Base-by-base conservation (phyloP, 2,113 vertebrate genomes). In the Nycticebus coucang region DNA sequence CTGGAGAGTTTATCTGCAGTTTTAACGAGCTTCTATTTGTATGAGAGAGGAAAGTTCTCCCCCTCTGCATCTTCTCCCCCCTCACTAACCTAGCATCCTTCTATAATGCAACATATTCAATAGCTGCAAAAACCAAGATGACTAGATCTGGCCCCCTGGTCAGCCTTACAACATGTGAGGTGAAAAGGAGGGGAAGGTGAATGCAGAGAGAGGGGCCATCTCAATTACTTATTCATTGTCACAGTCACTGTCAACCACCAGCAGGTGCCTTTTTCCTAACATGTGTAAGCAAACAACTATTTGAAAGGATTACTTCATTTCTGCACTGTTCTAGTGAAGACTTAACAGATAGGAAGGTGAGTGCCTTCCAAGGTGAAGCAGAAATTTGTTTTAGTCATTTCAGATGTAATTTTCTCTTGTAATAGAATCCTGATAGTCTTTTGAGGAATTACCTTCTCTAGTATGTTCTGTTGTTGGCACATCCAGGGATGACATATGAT, bases 1-100 rank as follows among this genome's bases (percentile, higher is more conserved):
- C 62, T 64, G 55, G 60, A 89, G 88, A 82, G 15, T 45, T 19
- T 62, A 83, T 89, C 62, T 94, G 15, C 55, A 84, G 72, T 77
- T 93, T 95, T 93, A 80, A 78, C n/a, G 78, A 69, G 45, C 6
- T 75, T 41, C 3, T 77, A 37, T 74, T 55, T 87, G 15, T 24
- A 8, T 57, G 57, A 9, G 89, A 64, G 85, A 50, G 60, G 18
- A 75, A 92, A 14, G 0, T 50, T 85, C 26, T 78, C 33, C 19
- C 5, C 10, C 17, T 81, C 5, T 3, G 1, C 24, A 2, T 14
- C n/a, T 17, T n/a, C 17, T 1, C 24, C 10, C 19, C n/a, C 26
- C 33, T 17, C 7, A 21, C 17, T 68, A 81, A 75, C 45, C 5
- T 41, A 78, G 55, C 18, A 35, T 3, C 14, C 2, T 12, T 15